Evolutionary conservation across 2,888 invertebrate genomes (phyloP), one percentile per base, ranked within the genome.

Genomic region (Plebejus anna): DNA sequence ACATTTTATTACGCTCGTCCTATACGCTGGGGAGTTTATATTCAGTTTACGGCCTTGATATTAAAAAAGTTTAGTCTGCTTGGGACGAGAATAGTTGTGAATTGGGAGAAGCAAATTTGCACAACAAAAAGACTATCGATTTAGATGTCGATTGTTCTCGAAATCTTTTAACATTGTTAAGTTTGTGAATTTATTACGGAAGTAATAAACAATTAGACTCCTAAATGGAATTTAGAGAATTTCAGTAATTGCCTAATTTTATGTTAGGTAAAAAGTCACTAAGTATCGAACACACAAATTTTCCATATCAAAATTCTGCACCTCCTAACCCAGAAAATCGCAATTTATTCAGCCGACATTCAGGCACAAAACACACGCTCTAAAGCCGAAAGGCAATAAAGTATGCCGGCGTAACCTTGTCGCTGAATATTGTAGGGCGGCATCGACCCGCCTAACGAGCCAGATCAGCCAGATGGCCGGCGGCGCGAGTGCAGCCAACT

Each of bases 361-460:
- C 16, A 32, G 11, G 66, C 32, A 66, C 66, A 32, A 66, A 66
- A 32, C 66, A 66, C 66, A 66, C 13, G 66, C 13, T 66, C 4
- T 13, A 16, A 66, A 36, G 16, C 66, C 66, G 66, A 66, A 66
- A 66, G 66, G 66, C 66, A 66, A 66, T 66, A 66, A 32, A 36
- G 66, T 66, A 66, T 66, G 66, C 42, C 72, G 28, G 72, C 51
- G 47, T 73, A 73, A 73, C 55, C 73, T 73, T 73, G 73, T 73
- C 72, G 72, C 72, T 66, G 47, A 72, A 72, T 72, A 42, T 47
- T 42, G 72, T 72, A 72, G 55, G 55, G 73, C 73, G 73, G 73
- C 51, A 73, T 73, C 73, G 73, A 73, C 73, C 73, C 73, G 73
- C 73, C 73, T 55, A 73, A 55, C 47, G 73, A 51, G 73, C 51